Conservation (phyloP, 2,113 vertebrate species). For the Mobula hypostoma region DNA sequence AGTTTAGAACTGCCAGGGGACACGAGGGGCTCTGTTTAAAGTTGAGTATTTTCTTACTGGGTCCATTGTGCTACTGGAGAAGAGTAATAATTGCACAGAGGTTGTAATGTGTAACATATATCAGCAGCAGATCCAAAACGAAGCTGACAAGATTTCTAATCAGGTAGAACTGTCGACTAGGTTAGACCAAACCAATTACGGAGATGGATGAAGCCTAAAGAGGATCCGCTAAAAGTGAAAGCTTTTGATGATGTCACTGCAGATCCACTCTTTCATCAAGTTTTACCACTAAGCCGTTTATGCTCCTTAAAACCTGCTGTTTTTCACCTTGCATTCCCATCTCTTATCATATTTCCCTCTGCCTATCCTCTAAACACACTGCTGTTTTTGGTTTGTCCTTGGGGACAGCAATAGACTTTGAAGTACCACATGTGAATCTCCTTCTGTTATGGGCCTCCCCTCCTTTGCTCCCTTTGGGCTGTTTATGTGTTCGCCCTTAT, state of each 20-base stretch:
- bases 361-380: conserved; percentile 21
- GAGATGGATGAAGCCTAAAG: neutral
- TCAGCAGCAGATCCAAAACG: neutral
- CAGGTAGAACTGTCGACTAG: neutral
- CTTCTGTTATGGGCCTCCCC: conserved; percentile 14
- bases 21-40: neutral
- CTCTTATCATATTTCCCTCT: conserved; percentile 27
- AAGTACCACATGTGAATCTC: conserved; percentile 30
- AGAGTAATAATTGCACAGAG: neutral
- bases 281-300: conserved; percentile 8
- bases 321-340: conserved; percentile 33
- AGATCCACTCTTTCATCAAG: conserved; percentile 25
- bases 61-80: neutral
- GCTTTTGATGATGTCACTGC: conserved; percentile 18
- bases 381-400: conserved; percentile 29
- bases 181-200: neutral
- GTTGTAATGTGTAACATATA: neutral
- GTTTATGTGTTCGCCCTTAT: conserved; percentile 35
- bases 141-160: neutral
- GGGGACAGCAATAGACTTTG: conserved; percentile 29
- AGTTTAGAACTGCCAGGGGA: neutral
- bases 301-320: conserved; percentile 30
- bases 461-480: conserved; percentile 31
- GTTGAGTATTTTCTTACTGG: neutral
- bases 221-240: conserved; percentile 14